phyloP scores from a whole-genome alignment of 2,113 vertebrate species.

The Campylomormyrus numenius region DNA sequence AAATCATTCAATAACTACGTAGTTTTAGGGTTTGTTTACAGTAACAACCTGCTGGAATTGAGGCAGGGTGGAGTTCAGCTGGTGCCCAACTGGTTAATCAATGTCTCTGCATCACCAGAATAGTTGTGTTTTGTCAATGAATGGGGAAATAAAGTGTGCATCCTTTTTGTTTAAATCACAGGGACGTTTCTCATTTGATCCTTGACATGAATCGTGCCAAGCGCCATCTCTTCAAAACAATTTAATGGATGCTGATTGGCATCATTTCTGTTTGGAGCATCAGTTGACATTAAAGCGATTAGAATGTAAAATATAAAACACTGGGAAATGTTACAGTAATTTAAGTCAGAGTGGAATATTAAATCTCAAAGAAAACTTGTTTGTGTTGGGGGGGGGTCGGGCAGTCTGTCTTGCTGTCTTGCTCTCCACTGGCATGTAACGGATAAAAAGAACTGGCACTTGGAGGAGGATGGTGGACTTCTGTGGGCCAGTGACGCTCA shows the following conservation, averaged over 20 bases:
- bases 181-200: not conserved
- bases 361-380: not conserved
- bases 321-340: not conserved
- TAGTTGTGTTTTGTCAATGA: conserved; percentile 63
- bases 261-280: not conserved
- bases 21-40: conserved; percentile 68
- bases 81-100: conserved; percentile 51
- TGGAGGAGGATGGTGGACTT: not conserved
- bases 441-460: not conserved
- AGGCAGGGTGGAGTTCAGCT: not conserved
- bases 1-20: conserved; percentile 38
- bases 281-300: not conserved
- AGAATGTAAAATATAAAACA: not conserved
- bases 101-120: conserved; percentile 57
- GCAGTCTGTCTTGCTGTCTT: not conserved
- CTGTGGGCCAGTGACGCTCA: not conserved
- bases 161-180: not conserved
- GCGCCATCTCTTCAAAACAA: not conserved
- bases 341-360: not conserved
- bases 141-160: conserved; percentile 36
- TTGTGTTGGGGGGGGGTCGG: no score
- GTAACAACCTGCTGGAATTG: conserved; percentile 52
- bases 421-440: not conserved
- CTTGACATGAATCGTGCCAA: not conserved
- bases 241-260: not conserved